Base-by-base conservation (phyloP, 2,888 invertebrate genomes). In the Eupithecia pulchellata region DNA sequence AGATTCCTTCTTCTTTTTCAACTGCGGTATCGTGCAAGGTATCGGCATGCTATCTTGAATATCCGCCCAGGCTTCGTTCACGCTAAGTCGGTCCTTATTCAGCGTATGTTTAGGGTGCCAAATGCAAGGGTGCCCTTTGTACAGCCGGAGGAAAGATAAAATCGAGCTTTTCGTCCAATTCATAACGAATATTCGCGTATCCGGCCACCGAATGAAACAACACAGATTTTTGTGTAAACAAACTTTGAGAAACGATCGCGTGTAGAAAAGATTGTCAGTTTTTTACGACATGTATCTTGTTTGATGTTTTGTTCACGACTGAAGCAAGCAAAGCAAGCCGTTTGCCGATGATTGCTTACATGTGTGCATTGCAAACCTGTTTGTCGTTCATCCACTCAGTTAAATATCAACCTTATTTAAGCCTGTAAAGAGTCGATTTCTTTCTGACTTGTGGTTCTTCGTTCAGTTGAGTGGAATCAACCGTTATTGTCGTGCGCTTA, bases 1-100 rank as follows among this genome's bases (percentile, higher is more conserved):
- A 25, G 72, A 74, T 29, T 78, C 75, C 66, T 75, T 78, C 61
- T 78, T 77, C 69, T 71, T 78, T 47, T 77, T 78, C n/a, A 78
- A 66, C 4, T 78, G 76, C 0, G 66, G 69, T 11, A 75, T 52
- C 27, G 75, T 64, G 55, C 72, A 78, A 20, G 71, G 62, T 6
- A 66, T 55, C 25, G 63, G 72, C 61, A 78, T 72, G 4, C 71
- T 69, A 9, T 71, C 66, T 29, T 64, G 66, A 8, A 78, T 60
- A 34, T 76, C 66, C 2, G 32, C 34, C 78, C 78, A 78, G 25
- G 76, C 78, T 13, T 74, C 68, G 64, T 64, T 68, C 4, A 73
- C 61, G 6, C 34, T 17, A 3, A 52, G 57, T 25, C 64, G 63
- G 29, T 70, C 71, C 34, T 73, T 71, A 55, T 71, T 55, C 5